Evolutionary conservation across 2,113 vertebrate genomes (phyloP).

Genomic region (Andinoacara biseriatus): DNA sequence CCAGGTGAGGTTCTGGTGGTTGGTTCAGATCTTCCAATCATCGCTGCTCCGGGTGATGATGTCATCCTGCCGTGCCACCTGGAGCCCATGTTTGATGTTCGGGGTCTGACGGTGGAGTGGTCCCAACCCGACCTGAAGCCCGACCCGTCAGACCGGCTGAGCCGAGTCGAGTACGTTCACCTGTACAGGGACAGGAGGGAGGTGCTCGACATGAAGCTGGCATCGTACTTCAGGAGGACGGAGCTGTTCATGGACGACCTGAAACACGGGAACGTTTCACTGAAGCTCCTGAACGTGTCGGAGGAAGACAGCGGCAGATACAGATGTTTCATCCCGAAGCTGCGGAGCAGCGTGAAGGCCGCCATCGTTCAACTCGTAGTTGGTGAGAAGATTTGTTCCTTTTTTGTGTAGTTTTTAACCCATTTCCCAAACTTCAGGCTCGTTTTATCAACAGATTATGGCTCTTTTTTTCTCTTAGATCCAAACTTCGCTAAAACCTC

Average conservation of each 20-base stretch:
- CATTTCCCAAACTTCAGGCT: neutral
- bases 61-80: constrained; percentile 44
- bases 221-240: constrained; percentile 8
- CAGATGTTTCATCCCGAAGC: too few relatives aligned
- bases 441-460: neutral
- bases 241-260: neutral
- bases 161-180: constrained; percentile 3
- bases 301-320: neutral
- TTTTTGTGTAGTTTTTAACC: neutral
- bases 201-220: neutral
- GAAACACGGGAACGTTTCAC: constrained; percentile 23
- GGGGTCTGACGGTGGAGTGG: constrained; percentile 18
- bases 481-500: accelerated
- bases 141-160: neutral
- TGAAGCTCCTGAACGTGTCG: constrained; percentile 24
- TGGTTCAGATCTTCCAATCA: too few relatives aligned
- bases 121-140: too few relatives aligned
- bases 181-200: neutral
- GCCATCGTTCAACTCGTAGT: too few relatives aligned
- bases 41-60: neutral
- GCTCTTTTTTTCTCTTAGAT: neutral
- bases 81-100: accelerated
- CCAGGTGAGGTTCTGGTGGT: neutral
- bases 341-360: too few relatives aligned
- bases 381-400: constrained; percentile 18